phyloP scores from a whole-genome alignment of 35 echinoderm and acorn worm genomes.

The Ophiothrix spiculata region DNA sequence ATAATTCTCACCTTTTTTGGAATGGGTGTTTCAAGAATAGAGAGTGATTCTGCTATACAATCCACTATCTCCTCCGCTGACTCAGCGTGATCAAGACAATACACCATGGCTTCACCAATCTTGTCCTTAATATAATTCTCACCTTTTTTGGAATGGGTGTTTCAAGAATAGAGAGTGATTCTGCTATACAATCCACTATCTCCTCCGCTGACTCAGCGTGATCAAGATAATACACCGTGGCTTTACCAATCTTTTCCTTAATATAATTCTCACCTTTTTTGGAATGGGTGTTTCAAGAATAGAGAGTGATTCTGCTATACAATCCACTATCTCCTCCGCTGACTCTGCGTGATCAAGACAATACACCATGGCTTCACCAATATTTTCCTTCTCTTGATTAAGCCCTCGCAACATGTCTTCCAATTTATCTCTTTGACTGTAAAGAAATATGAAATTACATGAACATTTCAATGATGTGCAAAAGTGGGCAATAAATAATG shows the following conservation, averaged over 20 bases:
- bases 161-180: constrained; percentile 79
- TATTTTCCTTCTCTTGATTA: constrained; percentile 63
- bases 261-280: too few relatives aligned
- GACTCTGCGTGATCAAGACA: constrained; percentile 88
- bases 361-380: constrained; percentile 89
- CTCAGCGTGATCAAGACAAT: constrained; percentile 88
- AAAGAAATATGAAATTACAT: constrained; percentile 10
- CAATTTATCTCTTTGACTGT: constrained; percentile 89
- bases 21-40: constrained; percentile 85
- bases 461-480: not conserved
- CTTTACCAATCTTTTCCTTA: constrained; percentile 75
- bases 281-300: constrained; percentile 89
- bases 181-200: constrained; percentile 96
- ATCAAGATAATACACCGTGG: constrained; percentile 91
- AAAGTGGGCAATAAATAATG: too few relatives aligned
- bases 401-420: constrained; percentile 89
- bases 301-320: constrained; percentile 85
- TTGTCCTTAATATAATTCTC: too few relatives aligned
- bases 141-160: constrained; percentile 99
- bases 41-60: constrained; percentile 87
- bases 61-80: constrained; percentile 97
- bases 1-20: constrained; percentile 99
- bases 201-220: constrained; percentile 88
- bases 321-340: constrained; percentile 97
- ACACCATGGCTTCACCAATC: constrained; percentile 89